Percentiles rank a stretch among this genome's conserved stretches.
These are phyloP conservation scores for Megalopta genalis DNA, from an alignment of 1,140 invertebrate genomes.

Conservation along the genomic window DNA sequence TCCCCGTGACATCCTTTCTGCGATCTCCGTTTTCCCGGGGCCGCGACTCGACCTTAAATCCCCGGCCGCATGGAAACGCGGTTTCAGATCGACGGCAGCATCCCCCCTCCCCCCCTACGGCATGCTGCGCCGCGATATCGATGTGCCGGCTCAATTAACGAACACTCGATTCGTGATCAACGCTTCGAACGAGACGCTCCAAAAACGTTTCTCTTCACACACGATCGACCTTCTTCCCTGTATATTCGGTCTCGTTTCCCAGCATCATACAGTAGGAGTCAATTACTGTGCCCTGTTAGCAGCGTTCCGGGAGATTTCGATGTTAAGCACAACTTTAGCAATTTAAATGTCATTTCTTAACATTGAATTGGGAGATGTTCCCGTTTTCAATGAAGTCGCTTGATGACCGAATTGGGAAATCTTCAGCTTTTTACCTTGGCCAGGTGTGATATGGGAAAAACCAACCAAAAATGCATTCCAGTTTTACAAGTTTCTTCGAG, in stretches of 20 bases:
- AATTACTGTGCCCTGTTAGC: no score
- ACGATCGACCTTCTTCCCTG: not conserved
- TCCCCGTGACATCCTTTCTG: conserved; percentile 38
- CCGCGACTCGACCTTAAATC: conserved; percentile 14
- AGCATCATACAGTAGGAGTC: no score
- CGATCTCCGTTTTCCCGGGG: not conserved
- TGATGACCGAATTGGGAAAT: no score
- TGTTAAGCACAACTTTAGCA: no score
- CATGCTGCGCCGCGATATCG: not conserved
- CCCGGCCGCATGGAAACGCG: not conserved
- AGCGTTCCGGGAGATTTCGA: no score
- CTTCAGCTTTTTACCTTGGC: no score
- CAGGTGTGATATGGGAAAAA: no score
- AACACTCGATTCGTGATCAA: not conserved
- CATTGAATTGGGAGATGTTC: no score
- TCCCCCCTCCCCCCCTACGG: not conserved
- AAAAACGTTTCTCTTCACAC: conserved; percentile 25
- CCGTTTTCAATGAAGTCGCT: no score
- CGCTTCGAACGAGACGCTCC: not conserved
- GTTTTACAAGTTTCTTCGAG: no score
- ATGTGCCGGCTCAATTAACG: not conserved
- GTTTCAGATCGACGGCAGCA: not conserved
- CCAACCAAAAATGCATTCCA: no score
- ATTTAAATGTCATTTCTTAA: no score
- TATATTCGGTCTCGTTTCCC: not conserved